These are phyloP conservation scores for Gryllus longicercus DNA, from an alignment of 2,888 invertebrate species.

Conservation along the genomic window DNA sequence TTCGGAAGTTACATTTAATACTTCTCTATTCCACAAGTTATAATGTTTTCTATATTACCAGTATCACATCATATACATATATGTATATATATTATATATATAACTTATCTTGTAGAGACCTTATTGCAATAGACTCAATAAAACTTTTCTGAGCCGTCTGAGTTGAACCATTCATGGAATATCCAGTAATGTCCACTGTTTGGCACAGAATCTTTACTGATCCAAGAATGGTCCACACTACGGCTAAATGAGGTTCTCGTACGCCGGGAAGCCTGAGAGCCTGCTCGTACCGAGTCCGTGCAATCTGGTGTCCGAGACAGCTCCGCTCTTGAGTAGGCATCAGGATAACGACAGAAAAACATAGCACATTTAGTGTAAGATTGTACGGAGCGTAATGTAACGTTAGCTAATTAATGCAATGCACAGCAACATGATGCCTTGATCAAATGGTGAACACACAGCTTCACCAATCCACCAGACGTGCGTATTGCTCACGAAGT, in stretches of 20 bases:
- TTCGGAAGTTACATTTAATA: conserved; percentile 38
- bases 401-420: conserved; percentile 39
- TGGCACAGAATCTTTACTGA: background rate
- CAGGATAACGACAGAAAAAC: conserved; percentile 34
- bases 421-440: conserved; percentile 38
- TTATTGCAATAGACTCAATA: conserved; percentile 37
- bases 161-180: conserved; percentile 36
- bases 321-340: conserved; percentile 21
- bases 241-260: conserved; percentile 19
- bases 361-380: conserved; percentile 39
- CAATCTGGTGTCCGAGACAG: conserved; percentile 31
- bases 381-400: conserved; percentile 41
- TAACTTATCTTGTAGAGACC: conserved; percentile 34
- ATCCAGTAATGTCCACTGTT: conserved; percentile 26
- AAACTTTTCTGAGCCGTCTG: conserved; percentile 31
- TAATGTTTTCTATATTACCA: conserved; percentile 36
- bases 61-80: conserved; percentile 37
- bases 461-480: conserved; percentile 44
- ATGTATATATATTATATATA: conserved; percentile 29
- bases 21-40: conserved; percentile 37
- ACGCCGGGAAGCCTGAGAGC: conserved; percentile 27
- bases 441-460: conserved; percentile 40
- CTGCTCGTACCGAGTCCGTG: conserved; percentile 33
- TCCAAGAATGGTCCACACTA: conserved; percentile 36
- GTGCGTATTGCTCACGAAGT: conserved; percentile 39